phyloP scores from a whole-genome alignment of 2,113 vertebrate species.

The Charadrius vociferus region DNA sequence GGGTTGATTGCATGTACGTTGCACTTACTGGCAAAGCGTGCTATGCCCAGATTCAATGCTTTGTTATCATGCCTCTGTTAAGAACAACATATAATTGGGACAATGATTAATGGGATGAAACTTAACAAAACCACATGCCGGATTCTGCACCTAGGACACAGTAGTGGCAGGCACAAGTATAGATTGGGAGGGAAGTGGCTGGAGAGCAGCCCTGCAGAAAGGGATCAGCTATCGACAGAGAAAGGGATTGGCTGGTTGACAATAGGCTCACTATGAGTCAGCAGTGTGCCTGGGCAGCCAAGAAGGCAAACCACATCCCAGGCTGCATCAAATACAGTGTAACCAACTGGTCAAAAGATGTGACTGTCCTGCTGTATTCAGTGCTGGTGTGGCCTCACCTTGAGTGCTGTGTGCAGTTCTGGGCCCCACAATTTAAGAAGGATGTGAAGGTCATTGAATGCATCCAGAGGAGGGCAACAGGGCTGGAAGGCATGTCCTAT shows the following conservation, averaged over 20 bases:
- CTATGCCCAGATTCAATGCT: background rate
- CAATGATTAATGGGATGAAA: background rate
- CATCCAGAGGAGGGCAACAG: background rate
- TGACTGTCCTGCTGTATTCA: background rate
- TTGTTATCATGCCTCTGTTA: background rate
- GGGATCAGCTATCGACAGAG: background rate
- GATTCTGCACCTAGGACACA: background rate
- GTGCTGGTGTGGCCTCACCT: accelerated
- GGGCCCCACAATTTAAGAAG: background rate
- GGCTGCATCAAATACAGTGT: background rate
- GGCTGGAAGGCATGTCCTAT: background rate
- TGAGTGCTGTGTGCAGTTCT: background rate
- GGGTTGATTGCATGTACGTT: background rate
- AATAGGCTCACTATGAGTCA: background rate
- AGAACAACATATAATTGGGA: background rate
- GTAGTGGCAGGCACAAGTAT: accelerated
- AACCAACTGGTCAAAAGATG: background rate
- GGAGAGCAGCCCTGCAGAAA: background rate
- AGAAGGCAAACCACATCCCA: background rate
- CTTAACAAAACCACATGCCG: background rate
- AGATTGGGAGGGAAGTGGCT: background rate
- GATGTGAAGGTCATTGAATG: background rate
- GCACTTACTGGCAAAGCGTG: accelerated
- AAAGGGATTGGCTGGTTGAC: too few species aligned
- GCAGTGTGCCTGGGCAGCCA: background rate